Conservation (phyloP, 2,888 invertebrate species). For the Minunthozetes semirufus region DNA sequence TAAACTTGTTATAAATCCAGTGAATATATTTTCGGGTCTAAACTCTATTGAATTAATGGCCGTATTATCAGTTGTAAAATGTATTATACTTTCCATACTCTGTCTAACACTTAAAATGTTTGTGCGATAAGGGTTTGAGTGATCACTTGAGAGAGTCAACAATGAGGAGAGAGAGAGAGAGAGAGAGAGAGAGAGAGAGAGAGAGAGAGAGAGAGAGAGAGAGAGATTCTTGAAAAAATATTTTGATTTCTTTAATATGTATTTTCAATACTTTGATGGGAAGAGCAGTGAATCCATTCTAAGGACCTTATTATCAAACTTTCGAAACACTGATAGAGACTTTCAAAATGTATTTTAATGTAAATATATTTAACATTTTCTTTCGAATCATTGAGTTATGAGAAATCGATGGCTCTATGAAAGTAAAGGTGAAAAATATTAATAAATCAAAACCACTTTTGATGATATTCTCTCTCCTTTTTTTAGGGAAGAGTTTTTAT, state of each 20-base stretch:
- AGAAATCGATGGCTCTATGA: not conserved
- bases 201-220: not conserved
- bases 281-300: not conserved
- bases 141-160: not conserved
- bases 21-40: not conserved
- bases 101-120: slow-evolving; percentile 2
- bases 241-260: not conserved
- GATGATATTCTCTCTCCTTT: not conserved
- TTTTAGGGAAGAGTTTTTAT: too few species aligned
- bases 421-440: not conserved
- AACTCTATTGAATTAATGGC: not conserved
- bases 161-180: not conserved
- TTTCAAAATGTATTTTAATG: not conserved
- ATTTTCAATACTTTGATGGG: not conserved
- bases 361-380: not conserved
- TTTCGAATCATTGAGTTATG: not conserved
- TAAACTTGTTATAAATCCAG: not conserved
- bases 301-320: not conserved
- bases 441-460: not conserved
- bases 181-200: not conserved
- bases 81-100: slow-evolving; percentile 10
- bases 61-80: slow-evolving; percentile 21
- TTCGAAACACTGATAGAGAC: not conserved
- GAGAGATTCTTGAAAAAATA: not conserved
- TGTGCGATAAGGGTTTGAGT: slow-evolving; percentile 17